A percentile compares a stretch with the other conserved stretches of the same genome.
phyloP scores from a whole-genome alignment of 2,888 invertebrate species.

The Cephalotes varians region DNA sequence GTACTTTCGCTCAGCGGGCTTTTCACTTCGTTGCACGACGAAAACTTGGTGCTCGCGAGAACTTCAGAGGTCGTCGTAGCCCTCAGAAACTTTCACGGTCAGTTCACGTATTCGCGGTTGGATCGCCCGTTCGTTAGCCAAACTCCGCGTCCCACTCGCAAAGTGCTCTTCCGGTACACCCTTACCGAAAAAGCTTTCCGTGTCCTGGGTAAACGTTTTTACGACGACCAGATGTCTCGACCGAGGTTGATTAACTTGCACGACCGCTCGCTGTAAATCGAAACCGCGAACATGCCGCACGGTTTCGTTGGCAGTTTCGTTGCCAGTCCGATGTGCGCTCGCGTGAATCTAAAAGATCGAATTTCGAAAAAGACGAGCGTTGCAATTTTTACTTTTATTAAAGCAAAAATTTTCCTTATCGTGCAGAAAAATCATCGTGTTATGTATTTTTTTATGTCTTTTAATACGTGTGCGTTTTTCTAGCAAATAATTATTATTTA shows the following conservation, averaged over 20 bases:
- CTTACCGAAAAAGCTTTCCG: conserved; percentile 20
- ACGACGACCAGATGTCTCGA: conserved; percentile 20
- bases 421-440: background rate
- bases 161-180: background rate
- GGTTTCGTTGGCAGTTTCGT: background rate
- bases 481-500: no score
- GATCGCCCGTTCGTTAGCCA: conserved; percentile 68
- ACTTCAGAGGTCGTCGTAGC: conserved; percentile 44
- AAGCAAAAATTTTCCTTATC: background rate
- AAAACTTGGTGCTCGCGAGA: conserved; percentile 40
- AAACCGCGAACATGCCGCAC: conserved; percentile 34
- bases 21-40: conserved; percentile 14
- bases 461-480: no score
- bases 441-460: background rate
- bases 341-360: background rate
- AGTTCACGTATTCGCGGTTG: conserved; percentile 62
- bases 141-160: conserved; percentile 42
- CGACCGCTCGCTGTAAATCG: conserved; percentile 32
- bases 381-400: background rate
- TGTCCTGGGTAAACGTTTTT: conserved; percentile 36
- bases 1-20: background rate
- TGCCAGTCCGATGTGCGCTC: background rate
- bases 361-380: background rate
- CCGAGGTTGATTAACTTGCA: conserved; percentile 47
- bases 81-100: conserved; percentile 66